Evolutionary conservation across 1,140 invertebrate species (phyloP), one percentile per base, ranked within the genome.

Genomic region (Caenorhabditis tropicalis): DNA sequence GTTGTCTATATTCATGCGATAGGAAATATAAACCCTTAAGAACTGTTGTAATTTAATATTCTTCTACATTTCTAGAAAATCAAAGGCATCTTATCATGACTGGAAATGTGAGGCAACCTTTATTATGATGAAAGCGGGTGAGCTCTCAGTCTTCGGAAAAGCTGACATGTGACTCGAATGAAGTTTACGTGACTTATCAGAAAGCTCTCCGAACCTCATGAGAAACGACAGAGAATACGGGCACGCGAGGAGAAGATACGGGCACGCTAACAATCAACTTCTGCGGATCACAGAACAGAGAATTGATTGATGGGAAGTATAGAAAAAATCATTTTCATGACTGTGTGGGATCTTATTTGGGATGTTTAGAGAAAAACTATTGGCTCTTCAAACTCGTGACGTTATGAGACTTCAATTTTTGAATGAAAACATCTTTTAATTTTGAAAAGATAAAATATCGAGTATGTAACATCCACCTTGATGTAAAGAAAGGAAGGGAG

Each of bases 371-470:
- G n/a, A n/a, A n/a, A n/a, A n/a, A n/a, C n/a, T n/a, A n/a, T n/a
- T n/a, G n/a, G n/a, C n/a, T n/a, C n/a, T n/a, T n/a, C n/a, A n/a
- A n/a, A n/a, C n/a, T n/a, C n/a, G n/a, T n/a, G n/a, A n/a, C n/a
- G n/a, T n/a, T n/a, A n/a, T n/a, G n/a, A n/a, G n/a, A n/a, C n/a
- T n/a, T n/a, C n/a, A n/a, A n/a, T n/a, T n/a, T n/a, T n/a, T n/a
- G n/a, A n/a, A n/a, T n/a, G n/a, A n/a, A n/a, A n/a, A n/a, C n/a
- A n/a, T n/a, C n/a, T 81, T 85, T 91, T 91, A n/a, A 91, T 82
- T 65, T 90, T 86, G 31, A 89, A 79, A 36, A 89, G 84, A 49
- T 89, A 87, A 90, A n/a, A 90, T 90, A n/a, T 84, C 89, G 5
- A 89, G 51, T 56, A 24, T 56, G 29, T 65, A 39, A 48, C 39